Evolutionary conservation across 2,888 invertebrate species (phyloP), one percentile per base, ranked within the genome.

Genomic region (Lithophane leautieri): DNA sequence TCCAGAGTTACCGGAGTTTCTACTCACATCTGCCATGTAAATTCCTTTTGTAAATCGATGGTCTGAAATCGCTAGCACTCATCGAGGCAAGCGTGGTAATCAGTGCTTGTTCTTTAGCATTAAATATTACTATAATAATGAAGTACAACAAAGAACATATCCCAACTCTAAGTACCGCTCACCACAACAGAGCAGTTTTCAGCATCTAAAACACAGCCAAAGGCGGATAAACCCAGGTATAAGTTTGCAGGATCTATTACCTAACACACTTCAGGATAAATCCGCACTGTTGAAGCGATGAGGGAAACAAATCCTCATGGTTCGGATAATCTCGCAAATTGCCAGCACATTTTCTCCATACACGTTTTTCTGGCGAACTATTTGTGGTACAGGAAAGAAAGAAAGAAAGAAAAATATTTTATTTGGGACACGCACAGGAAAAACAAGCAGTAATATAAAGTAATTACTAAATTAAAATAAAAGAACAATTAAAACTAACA

Each of bases 281-380:
- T n/a, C 47, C 47, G 16, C 42, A 52, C 28, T 16, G 28, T 52
- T 47, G 4, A 56, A 47, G 40, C 69, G 69, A 72, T 60, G 60
- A 54, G 72, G 67, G 40, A 34, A 62, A 70, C 70, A 81, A 78
- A 73, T 62, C 68, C 62, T 61, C 25, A 73, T 60, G 58, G 61
- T 42, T 40, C n/a, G 70, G 78, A 66, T 84, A 84, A 81, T 78
- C 70, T 70, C 72, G 3, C 19, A 60, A 75, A 78, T 70, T 58
- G 44, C 47, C 14, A 52, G 52, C 25, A 14, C 71, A 47, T 28
- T 50, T 34, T 44, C 40, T 47, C n/a, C 9, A 40, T 58, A 34
- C 47, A 47, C 34, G 22, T 42, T 68, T 67, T 67, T 67, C 28
- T 47, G 22, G 1, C 28, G 0, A 65, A 52, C 50, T 42, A n/a